These are phyloP conservation scores for Nematolebias whitei DNA, from an alignment of 2,113 vertebrate genomes.

Conservation along the genomic window DNA sequence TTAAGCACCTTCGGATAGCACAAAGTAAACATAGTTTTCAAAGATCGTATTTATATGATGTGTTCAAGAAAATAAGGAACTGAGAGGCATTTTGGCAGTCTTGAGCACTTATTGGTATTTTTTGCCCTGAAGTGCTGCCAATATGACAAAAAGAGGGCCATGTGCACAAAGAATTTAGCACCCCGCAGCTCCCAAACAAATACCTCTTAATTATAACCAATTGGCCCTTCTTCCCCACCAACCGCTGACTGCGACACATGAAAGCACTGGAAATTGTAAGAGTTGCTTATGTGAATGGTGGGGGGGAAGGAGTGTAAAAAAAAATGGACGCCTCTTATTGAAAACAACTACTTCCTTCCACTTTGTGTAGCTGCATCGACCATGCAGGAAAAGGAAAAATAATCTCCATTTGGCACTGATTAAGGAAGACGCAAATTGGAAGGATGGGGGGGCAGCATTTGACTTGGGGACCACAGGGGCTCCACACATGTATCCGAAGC, in stretches of 20 bases:
- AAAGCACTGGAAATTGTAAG: conserved; percentile 64
- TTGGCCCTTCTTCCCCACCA: conserved; percentile 51
- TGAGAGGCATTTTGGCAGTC: background rate
- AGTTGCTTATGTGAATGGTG: conserved; percentile 48
- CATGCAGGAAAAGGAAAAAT: conserved; percentile 27
- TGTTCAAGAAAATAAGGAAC: background rate
- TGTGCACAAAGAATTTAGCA: conserved; percentile 58
- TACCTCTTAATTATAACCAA: conserved; percentile 69
- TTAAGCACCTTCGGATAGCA: background rate
- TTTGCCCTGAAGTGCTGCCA: background rate
- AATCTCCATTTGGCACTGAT: conserved; percentile 78
- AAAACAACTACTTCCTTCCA: conserved; percentile 74
- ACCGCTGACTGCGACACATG: conserved; percentile 67
- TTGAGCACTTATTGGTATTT: background rate
- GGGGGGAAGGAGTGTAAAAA: conserved; percentile 32
- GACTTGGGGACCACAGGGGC: conserved; percentile 69
- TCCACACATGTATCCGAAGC: conserved; percentile 75
- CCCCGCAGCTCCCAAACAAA: conserved; percentile 64
- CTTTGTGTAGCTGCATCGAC: conserved; percentile 26
- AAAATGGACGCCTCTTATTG: conserved; percentile 69
- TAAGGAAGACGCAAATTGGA: conserved; percentile 72
- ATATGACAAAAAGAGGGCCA: conserved; percentile 46
- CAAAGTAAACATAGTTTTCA: background rate
- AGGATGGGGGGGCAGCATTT: conserved; percentile 58
- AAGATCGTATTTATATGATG: background rate